Conservation (phyloP, 2,113 vertebrate genomes). For the Thryonomys swinderianus region DNA sequence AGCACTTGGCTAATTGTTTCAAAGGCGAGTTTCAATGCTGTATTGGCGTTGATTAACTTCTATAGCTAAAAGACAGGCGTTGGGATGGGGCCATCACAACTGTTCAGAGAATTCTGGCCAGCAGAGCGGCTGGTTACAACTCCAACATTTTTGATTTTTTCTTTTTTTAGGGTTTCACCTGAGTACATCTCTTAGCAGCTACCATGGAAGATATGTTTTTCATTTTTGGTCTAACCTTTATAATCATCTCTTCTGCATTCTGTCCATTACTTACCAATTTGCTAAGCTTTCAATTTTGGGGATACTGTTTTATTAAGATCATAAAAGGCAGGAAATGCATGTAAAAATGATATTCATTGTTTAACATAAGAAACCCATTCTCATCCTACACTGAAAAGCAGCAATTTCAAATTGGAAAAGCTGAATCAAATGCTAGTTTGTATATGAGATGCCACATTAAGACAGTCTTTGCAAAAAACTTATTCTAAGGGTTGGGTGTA, state of each 20-base stretch:
- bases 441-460: neutral
- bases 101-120: slow-evolving; percentile 68
- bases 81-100: slow-evolving; percentile 61
- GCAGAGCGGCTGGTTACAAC: neutral
- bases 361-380: neutral
- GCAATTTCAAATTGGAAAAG: neutral
- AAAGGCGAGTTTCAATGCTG: neutral
- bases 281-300: neutral
- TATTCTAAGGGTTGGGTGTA: neutral
- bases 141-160: slow-evolving; percentile 39
- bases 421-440: neutral
- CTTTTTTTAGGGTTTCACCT: neutral
- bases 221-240: neutral
- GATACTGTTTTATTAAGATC: neutral
- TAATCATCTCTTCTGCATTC: neutral
- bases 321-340: neutral
- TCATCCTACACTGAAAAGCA: neutral
- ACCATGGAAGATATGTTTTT: slow-evolving; percentile 14
- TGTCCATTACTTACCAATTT: neutral
- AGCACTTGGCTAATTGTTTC: neutral
- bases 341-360: slow-evolving; percentile 14
- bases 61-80: slow-evolving; percentile 29
- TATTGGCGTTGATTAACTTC: slow-evolving; percentile 46
- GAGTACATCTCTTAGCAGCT: slow-evolving; percentile 30
- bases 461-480: neutral